Evolutionary conservation across 2,113 vertebrate genomes (phyloP), one percentile per base, ranked within the genome.

Genomic region (Sisor rabdophorus): DNA sequence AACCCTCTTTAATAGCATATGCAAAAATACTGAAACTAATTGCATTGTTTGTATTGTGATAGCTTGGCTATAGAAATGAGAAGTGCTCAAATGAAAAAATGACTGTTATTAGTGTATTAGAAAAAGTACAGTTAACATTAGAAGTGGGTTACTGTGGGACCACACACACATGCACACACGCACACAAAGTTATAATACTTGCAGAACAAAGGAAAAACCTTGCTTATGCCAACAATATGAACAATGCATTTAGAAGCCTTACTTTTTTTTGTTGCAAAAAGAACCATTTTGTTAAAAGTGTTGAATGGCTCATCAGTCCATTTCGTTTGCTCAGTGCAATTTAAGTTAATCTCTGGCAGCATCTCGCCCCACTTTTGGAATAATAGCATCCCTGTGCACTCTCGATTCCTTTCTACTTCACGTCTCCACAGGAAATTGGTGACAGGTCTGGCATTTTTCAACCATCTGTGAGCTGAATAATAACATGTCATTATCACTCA

Each of bases 401-500:
- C 30, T 71, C 5, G 0, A 4, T 55, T 55, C 30, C 24, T 70
- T 71, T 55, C 52, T 55, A 32, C 20, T 55, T 20, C 36, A 54
- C 52, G 16, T 55, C 28, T 71, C 19, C 15, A 36, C 26, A 71
- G 54, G 28, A 71, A 36, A 13, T 55, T 20, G 68, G 50, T 55
- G 52, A 55, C 68, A 55, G 68, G 50, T 71, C 28, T n/a, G 7
- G 68, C 68, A 16, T 71, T 71, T 71, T 71, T 28, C 12, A 22
- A 36, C 68, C 28, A 55, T 55, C 30, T 71, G 28, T 22, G 52
- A 55, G 52, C 28, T 40, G 52, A 71, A 71, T 71, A 71, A 71
- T 71, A 52, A 55, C 69, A 55, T 2, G 13, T 55, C 52, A 55
- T 55, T 71, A 71, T 40, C 69, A 71, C 69, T 71, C 52, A 22